These are phyloP conservation scores for Thysanoteuthis rhombus DNA, from an alignment of 2,888 invertebrate species.

Conservation along the genomic window DNA sequence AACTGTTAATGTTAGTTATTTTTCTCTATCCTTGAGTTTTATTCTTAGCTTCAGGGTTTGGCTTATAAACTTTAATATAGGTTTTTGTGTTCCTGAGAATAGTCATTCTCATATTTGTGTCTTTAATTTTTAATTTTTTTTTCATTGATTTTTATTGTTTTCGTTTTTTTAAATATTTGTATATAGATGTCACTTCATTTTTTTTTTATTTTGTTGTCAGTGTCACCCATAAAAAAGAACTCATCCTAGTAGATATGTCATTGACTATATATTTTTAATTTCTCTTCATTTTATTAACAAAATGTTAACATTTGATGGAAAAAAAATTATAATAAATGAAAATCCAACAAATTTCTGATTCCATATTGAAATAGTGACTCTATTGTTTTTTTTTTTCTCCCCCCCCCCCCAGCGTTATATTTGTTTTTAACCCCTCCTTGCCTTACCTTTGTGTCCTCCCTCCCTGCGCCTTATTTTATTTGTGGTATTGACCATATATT, in stretches of 20 bases:
- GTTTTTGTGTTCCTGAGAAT: background rate
- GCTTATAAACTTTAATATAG: background rate
- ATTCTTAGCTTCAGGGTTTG: background rate
- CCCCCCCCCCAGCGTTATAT: background rate
- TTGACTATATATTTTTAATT: background rate
- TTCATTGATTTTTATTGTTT: background rate
- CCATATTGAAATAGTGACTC: background rate
- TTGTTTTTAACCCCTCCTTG: too few relatives aligned
- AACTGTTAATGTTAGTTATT: background rate
- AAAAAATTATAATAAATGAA: background rate
- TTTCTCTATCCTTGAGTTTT: background rate
- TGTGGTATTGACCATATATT: background rate
- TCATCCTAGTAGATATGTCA: background rate
- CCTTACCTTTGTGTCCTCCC: too few relatives aligned
- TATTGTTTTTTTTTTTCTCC: background rate
- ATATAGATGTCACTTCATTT: background rate
- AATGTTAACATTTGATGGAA: background rate
- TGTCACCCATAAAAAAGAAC: background rate
- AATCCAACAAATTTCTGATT: background rate
- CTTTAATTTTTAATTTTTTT: background rate
- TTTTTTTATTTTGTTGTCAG: background rate
- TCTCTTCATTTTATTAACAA: background rate
- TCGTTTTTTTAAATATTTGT: too few relatives aligned
- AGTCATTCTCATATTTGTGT: background rate
- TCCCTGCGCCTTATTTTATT: background rate